Base-by-base conservation (phyloP, 2,113 vertebrate species). In the Cochlearius cochlearius region DNA sequence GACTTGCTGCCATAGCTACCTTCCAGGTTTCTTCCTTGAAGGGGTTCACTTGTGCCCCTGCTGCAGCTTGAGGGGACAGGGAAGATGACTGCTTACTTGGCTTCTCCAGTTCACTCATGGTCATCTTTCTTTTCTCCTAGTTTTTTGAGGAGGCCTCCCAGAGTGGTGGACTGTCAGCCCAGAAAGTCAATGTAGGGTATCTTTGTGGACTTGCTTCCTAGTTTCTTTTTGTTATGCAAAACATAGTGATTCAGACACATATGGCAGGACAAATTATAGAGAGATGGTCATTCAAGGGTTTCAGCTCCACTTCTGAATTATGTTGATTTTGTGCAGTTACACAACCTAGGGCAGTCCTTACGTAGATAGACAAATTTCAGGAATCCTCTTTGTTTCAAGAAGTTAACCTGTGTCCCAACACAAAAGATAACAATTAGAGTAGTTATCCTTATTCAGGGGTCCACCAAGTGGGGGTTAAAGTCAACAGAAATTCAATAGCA, bases 311-410 rank as follows among this genome's bases (percentile, higher is more conserved):
- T 89, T 78, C 60, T 77, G 59, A 71, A 63, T 77, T 63, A 67
- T 12, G 10, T 13, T 45, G 79, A 47, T 45, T 73, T 92, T 75
- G 67, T 81, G 29, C 49, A 86, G 63, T 56, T 63, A 80, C 21
- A 60, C 5, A 73, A 73, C 16, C n/a, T 71, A 78, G 30, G 60
- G 38, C 47, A 92, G 68, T 59, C 38, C 7, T 92, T 78, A 92
- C 1, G 2, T 0, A 84, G 67, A 91, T 4, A 78, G 71, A 92
- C 34, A 90, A 79, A 81, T 85, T 93, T 91, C 88, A 96, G 93
- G 68, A 96, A 90, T 71, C 39, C 38, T 86, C 69, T 86, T 85
- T 88, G 85, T 96, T 97, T 96, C 39, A 81, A 86, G 78, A 87
- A 72, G 45, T 67, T 94, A 87, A 96, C 75, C 36, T 74, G n/a